These are phyloP conservation scores for Epizoanthus illoricatus DNA, from an alignment of 92 coral and sea anemone genomes.

Conservation along the genomic window DNA sequence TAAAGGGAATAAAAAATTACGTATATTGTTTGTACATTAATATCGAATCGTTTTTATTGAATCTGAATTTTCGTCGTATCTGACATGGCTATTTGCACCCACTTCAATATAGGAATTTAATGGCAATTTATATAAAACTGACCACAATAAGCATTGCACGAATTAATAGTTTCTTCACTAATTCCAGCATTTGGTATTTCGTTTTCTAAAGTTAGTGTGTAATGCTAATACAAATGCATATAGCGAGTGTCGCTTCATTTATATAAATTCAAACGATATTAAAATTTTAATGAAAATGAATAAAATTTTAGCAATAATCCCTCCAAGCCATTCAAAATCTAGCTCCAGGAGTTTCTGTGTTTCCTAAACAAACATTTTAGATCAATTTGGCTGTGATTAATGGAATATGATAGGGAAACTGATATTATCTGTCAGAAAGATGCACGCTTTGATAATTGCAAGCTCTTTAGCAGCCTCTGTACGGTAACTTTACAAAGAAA, in stretches of 20 bases:
- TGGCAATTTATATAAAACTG: background rate
- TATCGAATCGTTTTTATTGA: background rate
- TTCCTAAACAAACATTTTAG: conserved; percentile 58
- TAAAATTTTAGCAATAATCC: conserved; percentile 20
- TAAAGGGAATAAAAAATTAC: background rate
- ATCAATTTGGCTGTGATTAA: conserved; percentile 55
- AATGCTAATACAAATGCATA: background rate
- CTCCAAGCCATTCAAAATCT: conserved; percentile 12
- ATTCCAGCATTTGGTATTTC: background rate
- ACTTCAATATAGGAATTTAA: background rate
- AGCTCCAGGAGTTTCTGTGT: conserved; percentile 38
- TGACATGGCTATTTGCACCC: background rate
- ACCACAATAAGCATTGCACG: background rate
- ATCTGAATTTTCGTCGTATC: background rate
- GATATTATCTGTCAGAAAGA: conserved; percentile 14
- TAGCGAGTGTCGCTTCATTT: background rate
- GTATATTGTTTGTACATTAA: background rate
- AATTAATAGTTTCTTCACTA: background rate
- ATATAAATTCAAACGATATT: conserved; percentile 20
- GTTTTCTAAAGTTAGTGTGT: background rate
- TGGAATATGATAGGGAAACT: conserved; percentile 21
- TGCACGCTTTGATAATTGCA: conserved; percentile 23
- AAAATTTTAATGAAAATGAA: conserved; percentile 28
- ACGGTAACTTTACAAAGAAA: conserved; percentile 23
- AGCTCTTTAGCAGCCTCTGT: conserved; percentile 1